phyloP scores from a whole-genome alignment of 2,888 invertebrate species.

The Troides aeacus region DNA sequence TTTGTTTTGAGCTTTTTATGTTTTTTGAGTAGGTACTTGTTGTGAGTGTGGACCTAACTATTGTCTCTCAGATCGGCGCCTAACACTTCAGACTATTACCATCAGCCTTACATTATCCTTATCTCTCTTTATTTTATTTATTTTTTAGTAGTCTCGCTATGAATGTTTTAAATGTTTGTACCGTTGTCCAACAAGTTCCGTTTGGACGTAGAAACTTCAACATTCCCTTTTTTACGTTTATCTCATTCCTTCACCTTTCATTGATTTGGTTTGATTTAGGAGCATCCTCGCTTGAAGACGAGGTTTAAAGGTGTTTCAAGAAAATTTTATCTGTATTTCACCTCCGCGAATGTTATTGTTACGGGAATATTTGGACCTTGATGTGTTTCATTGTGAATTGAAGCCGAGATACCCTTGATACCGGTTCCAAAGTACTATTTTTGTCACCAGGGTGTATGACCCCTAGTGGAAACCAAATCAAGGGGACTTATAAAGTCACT shows the following conservation, averaged over 20 bases:
- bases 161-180: slow-evolving; percentile 56
- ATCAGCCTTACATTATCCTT: slow-evolving; percentile 47
- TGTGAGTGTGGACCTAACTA: slow-evolving; percentile 60
- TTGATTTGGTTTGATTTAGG: slow-evolving; percentile 31
- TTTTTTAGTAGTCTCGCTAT: slow-evolving; percentile 56
- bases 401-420: slow-evolving; percentile 35
- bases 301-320: neutral
- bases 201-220: slow-evolving; percentile 49
- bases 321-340: neutral
- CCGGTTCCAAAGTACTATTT: slow-evolving; percentile 53
- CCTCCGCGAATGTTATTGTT: slow-evolving; percentile 6
- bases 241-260: slow-evolving; percentile 32
- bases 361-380: slow-evolving; percentile 1
- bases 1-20: slow-evolving; percentile 64
- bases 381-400: slow-evolving; percentile 12
- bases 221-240: slow-evolving; percentile 35
- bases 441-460: slow-evolving; percentile 76
- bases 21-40: slow-evolving; percentile 61
- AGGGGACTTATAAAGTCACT: slow-evolving; percentile 83
- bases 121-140: slow-evolving; percentile 46
- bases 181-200: slow-evolving; percentile 52
- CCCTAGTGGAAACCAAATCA: slow-evolving; percentile 91
- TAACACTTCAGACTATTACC: slow-evolving; percentile 43
- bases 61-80: slow-evolving; percentile 49
- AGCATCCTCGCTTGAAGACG: neutral